Percentiles rank a stretch among this genome's conserved stretches.
phyloP scores from a whole-genome alignment of 2,888 invertebrate genomes.

The Scaptomyza flava region DNA sequence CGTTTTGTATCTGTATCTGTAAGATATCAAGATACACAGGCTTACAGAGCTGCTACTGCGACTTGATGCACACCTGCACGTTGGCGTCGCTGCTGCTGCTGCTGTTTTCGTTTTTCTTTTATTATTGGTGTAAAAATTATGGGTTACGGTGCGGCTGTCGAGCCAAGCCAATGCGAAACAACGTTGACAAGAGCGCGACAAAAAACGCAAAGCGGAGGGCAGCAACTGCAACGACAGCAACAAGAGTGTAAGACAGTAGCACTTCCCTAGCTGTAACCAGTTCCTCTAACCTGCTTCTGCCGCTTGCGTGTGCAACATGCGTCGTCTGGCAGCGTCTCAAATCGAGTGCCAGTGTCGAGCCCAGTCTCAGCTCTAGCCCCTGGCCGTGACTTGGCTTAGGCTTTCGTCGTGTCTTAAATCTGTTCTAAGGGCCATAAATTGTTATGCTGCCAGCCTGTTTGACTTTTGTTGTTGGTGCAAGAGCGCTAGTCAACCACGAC shows the following conservation, averaged over 20 bases:
- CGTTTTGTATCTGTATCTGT: constrained; percentile 70
- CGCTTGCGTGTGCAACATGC: constrained; percentile 51
- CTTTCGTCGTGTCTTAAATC: constrained; percentile 73
- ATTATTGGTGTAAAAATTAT: constrained; percentile 79
- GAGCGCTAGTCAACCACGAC: constrained; percentile 26
- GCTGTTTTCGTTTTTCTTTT: constrained; percentile 54
- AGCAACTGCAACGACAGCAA: not conserved
- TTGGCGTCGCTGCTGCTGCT: constrained; percentile 47
- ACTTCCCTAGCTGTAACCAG: constrained; percentile 74
- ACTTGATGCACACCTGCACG: constrained; percentile 78
- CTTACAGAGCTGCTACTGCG: constrained; percentile 63
- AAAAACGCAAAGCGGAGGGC: constrained; percentile 24
- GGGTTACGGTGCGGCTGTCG: constrained; percentile 66
- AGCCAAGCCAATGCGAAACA: constrained; percentile 24
- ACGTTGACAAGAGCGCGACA: constrained; percentile 70
- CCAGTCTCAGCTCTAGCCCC: constrained; percentile 21
- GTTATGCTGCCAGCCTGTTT: constrained; percentile 26
- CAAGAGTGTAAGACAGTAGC: constrained; percentile 73
- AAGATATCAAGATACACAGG: constrained; percentile 73
- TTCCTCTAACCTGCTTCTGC: constrained; percentile 49
- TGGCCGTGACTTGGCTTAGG: constrained; percentile 36
- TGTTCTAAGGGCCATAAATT: constrained; percentile 79
- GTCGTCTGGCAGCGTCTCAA: constrained; percentile 17
- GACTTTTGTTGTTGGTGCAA: constrained; percentile 14
- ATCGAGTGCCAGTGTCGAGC: not conserved